Evolutionary conservation across 2,888 invertebrate genomes (phyloP), one percentile per base, ranked within the genome.

Genomic region (Timema cristinae): DNA sequence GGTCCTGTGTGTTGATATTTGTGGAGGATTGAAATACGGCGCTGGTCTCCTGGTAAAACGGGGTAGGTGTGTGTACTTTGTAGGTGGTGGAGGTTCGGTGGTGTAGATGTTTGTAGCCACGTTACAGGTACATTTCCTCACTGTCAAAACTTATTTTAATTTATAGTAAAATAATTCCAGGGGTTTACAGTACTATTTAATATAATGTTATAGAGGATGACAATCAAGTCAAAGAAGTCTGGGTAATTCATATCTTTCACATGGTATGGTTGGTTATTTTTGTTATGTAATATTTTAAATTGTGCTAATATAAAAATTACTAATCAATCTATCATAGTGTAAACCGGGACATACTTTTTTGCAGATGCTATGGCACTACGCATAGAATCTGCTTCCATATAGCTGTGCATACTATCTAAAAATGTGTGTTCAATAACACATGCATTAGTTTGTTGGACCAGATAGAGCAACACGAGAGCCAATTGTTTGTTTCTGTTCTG

Each of bases 311-410:
- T 32, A 63, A 47, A 63, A 47, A 63, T 63, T 63, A 1, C 10
- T 47, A 63, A 9, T 32, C 63, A 63, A 15, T 63, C 47, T 63
- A 0, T 10, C 63, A 63, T 63, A 63, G 63, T 47, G 47, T 47
- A 32, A 13, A 63, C 9, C 10, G 63, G 7, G 9, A 6, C 68
- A 68, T 6, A 68, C 54, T 32, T 77, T 67, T 77, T 77, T 67
- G 74, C 72, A 51, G 59, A 66, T 54, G 78, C 77, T 61, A 76
- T 78, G 11, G 76, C 71, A 72, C 74, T 75, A 63, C 77, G 77
- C 77, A 78, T 78, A 13, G 71, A 72, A 68, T 78, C 77, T 11
- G 73, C 74, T 54, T 78, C 76, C 76, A 77, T 78, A 59, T 74
- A 73, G 16, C 73, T 73, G 71, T 79, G 78, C 8, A 76, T 76